Evolutionary conservation across 2,113 vertebrate genomes (phyloP).

Genomic region (Hippocampus comes): DNA sequence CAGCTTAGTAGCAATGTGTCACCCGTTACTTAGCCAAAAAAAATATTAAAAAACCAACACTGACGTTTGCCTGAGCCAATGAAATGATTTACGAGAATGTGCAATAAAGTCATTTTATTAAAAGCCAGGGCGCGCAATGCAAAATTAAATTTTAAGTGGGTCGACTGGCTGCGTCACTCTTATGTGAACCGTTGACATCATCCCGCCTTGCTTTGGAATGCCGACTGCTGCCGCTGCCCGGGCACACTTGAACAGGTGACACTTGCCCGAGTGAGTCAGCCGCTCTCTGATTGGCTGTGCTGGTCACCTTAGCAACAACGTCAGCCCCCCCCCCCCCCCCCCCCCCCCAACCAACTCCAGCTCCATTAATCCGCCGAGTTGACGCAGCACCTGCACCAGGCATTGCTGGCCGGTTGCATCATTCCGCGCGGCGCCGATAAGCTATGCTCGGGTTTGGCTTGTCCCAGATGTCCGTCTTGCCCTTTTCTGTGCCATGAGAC

Average conservation of each 20-base stretch:
- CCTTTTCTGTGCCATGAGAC: constrained; percentile 55
- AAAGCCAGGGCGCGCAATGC: background rate
- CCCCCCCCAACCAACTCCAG: background rate
- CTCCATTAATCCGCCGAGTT: background rate
- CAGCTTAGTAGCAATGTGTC: background rate
- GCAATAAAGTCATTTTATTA: background rate
- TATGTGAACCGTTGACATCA: background rate
- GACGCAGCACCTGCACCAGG: background rate
- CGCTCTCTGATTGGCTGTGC: constrained; percentile 14
- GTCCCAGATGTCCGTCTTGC: constrained; percentile 55
- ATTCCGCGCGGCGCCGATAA: constrained; percentile 9
- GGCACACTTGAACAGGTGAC: constrained; percentile 58
- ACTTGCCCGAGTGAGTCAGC: constrained; percentile 46
- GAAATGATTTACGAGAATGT: background rate
- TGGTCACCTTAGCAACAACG: constrained; percentile 7
- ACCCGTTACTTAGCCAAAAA: background rate
- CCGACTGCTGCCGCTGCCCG: background rate
- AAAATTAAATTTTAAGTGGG: too few relatives aligned
- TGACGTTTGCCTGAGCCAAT: background rate
- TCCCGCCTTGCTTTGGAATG: constrained; percentile 40
- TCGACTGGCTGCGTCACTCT: background rate
- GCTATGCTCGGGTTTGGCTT: constrained; percentile 25
- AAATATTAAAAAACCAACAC: background rate
- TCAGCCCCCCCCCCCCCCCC: background rate
- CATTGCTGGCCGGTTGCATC: constrained; percentile 48